Conservation (phyloP, 1,140 invertebrate species). For the Euglossa dilemma region DNA sequence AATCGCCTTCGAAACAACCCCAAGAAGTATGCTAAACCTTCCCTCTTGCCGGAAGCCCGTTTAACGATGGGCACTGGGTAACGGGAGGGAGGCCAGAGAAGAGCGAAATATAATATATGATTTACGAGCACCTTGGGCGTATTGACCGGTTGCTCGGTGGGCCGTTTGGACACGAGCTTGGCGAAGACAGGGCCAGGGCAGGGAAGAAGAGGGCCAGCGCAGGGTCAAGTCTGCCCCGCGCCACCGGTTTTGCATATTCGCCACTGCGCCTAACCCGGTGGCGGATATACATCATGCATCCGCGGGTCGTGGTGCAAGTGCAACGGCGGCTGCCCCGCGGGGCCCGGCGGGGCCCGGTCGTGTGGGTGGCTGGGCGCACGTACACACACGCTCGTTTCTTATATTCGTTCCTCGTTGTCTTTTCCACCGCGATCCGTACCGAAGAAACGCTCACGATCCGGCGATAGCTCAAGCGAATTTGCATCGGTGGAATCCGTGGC, state of each 20-base stretch:
- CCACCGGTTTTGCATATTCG: slow-evolving; percentile 78
- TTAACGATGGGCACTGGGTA: slow-evolving; percentile 54
- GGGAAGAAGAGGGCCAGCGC: slow-evolving; percentile 33
- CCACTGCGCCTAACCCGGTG: slow-evolving; percentile 73
- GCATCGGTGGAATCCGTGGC: slow-evolving; percentile 79
- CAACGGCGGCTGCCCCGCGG: slow-evolving; percentile 60
- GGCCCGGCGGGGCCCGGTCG: not conserved
- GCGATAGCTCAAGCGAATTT: slow-evolving; percentile 79
- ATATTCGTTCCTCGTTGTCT: slow-evolving; percentile 57
- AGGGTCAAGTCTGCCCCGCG: slow-evolving; percentile 59
- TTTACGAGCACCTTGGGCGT: slow-evolving; percentile 70
- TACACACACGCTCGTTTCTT: slow-evolving; percentile 44
- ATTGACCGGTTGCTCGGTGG: slow-evolving; percentile 57
- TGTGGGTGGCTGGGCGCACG: slow-evolving; percentile 27
- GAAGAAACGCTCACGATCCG: slow-evolving; percentile 74
- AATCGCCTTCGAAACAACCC: too few relatives aligned
- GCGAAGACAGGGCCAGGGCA: slow-evolving; percentile 19
- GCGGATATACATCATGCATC: slow-evolving; percentile 79
- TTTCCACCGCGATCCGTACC: slow-evolving; percentile 54
- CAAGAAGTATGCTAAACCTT: not conserved
- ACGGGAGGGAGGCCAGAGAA: slow-evolving; percentile 22
- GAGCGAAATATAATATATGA: slow-evolving; percentile 64
- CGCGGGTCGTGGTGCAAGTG: slow-evolving; percentile 74
- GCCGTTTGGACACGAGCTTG: slow-evolving; percentile 23
- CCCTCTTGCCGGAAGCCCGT: not conserved